These are phyloP conservation scores for Scytalopus superciliaris DNA, from an alignment of 2,113 vertebrate genomes.

Conservation along the genomic window DNA sequence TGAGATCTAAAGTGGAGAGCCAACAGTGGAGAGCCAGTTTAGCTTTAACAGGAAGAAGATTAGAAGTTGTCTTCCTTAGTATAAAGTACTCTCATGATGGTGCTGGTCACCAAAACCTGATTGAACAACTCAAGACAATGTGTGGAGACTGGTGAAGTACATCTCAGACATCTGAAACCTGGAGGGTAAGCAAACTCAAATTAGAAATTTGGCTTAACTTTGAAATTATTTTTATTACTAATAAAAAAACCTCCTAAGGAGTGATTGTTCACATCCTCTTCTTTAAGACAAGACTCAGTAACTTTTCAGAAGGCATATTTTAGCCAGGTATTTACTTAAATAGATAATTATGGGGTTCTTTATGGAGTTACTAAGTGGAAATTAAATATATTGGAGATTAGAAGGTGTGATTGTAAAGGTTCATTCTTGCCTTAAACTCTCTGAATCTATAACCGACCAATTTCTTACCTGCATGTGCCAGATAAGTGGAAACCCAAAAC, in stretches of 20 bases:
- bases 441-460: neutral
- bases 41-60: neutral
- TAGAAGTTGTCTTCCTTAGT: neutral
- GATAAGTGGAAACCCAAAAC: neutral
- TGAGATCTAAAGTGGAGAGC: too few species aligned
- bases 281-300: neutral
- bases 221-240: neutral
- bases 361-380: neutral
- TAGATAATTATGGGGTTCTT: neutral
- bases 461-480: neutral
- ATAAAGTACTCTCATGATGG: neutral
- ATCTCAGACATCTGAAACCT: neutral
- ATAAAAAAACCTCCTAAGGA: neutral
- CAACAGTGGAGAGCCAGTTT: neutral
- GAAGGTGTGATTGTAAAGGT: neutral
- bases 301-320: neutral
- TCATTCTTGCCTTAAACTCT: neutral
- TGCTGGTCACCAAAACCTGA: neutral
- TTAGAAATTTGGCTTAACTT: neutral
- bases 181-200: neutral
- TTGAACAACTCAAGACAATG: neutral
- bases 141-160: neutral
- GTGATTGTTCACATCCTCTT: neutral
- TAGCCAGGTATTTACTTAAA: neutral
- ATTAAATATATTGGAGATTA: neutral